Percentiles rank a stretch among this genome's conserved stretches.
These are phyloP conservation scores for Otus sunia DNA, from an alignment of 2,113 vertebrate genomes.

Conservation along the genomic window DNA sequence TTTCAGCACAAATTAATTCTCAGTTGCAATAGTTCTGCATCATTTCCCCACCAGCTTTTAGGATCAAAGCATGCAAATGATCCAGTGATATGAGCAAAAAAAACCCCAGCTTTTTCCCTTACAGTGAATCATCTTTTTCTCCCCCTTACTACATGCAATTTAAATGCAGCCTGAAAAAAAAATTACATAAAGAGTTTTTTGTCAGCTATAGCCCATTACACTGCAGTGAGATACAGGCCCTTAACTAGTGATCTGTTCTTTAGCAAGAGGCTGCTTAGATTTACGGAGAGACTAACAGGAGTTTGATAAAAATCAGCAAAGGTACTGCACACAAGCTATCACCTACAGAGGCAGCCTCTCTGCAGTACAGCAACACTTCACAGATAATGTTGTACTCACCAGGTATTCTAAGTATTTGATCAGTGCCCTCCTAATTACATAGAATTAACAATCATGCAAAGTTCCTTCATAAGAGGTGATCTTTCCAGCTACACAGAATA, in stretches of 20 bases:
- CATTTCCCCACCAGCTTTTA: constrained; percentile 13
- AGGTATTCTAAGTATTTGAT: rapidly evolving
- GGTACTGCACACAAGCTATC: background rate
- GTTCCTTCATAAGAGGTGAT: background rate
- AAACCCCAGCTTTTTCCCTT: background rate
- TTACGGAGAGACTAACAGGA: background rate
- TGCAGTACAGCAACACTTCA: background rate
- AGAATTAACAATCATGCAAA: too few species aligned
- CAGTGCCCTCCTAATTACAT: background rate
- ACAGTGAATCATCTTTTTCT: background rate
- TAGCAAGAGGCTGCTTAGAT: background rate
- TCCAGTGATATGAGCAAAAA: background rate
- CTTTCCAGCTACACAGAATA: background rate
- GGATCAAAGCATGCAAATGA: constrained; percentile 17
- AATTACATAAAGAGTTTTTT: background rate
- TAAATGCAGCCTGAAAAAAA: background rate
- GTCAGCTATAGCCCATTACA: background rate
- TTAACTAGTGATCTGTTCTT: background rate
- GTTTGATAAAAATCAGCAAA: background rate
- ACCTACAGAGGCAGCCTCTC: background rate
- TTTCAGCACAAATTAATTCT: background rate
- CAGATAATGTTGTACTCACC: background rate
- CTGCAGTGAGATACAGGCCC: background rate
- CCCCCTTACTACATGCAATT: background rate
- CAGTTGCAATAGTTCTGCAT: constrained; percentile 6